A percentile compares a stretch with the other conserved stretches of the same genome.
Evolutionary conservation across 2,888 invertebrate genomes (phyloP).

Genomic region (Mellilla xanthometata): DNA sequence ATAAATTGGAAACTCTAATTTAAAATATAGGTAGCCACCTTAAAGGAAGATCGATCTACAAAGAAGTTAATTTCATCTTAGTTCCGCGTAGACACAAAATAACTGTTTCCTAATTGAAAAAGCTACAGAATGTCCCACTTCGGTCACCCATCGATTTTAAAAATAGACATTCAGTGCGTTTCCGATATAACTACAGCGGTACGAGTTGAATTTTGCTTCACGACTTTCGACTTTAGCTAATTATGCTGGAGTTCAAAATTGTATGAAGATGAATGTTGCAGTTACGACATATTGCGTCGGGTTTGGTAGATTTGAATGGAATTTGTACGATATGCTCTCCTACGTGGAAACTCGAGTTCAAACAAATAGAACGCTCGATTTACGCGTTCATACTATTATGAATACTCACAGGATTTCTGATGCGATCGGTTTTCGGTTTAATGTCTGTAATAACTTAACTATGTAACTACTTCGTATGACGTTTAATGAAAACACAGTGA

Average conservation of each 20-base stretch:
- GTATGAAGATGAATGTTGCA: constrained; percentile 28
- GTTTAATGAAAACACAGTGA: too few relatives aligned
- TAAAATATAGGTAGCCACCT: too few relatives aligned
- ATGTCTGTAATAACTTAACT: constrained; percentile 1
- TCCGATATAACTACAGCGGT: constrained; percentile 58
- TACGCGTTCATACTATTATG: constrained; percentile 54
- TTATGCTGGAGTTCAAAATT: constrained; percentile 47
- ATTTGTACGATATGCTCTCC: constrained; percentile 69
- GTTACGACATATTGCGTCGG: constrained; percentile 45
- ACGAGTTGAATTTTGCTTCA: constrained; percentile 50
- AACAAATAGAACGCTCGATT: constrained; percentile 69
- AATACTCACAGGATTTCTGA: constrained; percentile 40
- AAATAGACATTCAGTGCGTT: constrained; percentile 78
- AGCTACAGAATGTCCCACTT: constrained; percentile 73
- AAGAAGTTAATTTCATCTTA: neutral
- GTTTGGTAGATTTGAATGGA: constrained; percentile 56
- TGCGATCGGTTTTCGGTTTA: constrained; percentile 13
- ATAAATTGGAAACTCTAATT: too few relatives aligned
- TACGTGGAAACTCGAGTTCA: constrained; percentile 68
- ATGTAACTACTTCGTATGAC: too few relatives aligned
- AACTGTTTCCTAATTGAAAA: constrained; percentile 67
- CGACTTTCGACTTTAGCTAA: constrained; percentile 35
- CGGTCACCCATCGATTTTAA: constrained; percentile 79
- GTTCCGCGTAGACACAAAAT: constrained; percentile 22
- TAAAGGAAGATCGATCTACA: neutral